phyloP scores from a whole-genome alignment of 2,888 invertebrate species.

The Hirtodrosophila duncani region DNA sequence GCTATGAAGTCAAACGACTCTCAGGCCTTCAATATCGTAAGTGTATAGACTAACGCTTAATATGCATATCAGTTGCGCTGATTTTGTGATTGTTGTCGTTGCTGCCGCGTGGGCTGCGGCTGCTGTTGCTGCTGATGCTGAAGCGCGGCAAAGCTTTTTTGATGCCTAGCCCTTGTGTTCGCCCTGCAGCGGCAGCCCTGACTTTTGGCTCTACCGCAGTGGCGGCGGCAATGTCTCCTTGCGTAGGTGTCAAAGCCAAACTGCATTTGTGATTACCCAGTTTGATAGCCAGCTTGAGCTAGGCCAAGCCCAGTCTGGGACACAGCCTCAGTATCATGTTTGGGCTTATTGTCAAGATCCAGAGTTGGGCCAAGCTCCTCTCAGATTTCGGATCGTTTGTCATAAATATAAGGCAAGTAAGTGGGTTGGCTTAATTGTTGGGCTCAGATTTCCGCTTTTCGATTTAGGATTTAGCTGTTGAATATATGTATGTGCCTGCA shows the following conservation, averaged over 20 bases:
- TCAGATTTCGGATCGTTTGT: slow-evolving; percentile 20
- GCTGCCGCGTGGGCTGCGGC: not conserved
- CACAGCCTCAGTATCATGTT: too few species aligned
- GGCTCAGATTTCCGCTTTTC: slow-evolving; percentile 41
- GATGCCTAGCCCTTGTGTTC: slow-evolving; percentile 25
- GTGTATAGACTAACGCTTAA: slow-evolving; percentile 24
- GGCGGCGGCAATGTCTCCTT: too few species aligned
- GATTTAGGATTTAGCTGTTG: slow-evolving; percentile 31
- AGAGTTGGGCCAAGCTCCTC: slow-evolving; percentile 11
- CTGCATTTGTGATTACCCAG: slow-evolving; percentile 15
- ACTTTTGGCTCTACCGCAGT: too few species aligned
- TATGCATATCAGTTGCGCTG: slow-evolving; percentile 34
- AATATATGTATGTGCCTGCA: too few species aligned
- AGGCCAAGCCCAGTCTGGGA: too few species aligned
- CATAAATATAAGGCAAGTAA: too few species aligned
- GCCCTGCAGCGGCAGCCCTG: slow-evolving; percentile 13
- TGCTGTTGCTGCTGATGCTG: not conserved
- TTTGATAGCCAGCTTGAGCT: too few species aligned
- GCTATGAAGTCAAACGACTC: too few species aligned
- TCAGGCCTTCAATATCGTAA: slow-evolving; percentile 1
- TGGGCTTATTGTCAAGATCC: not conserved
- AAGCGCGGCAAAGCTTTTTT: slow-evolving; percentile 50
- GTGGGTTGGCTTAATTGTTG: slow-evolving; percentile 31
- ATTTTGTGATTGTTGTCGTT: slow-evolving; percentile 21
- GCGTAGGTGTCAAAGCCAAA: slow-evolving; percentile 8